These are phyloP conservation scores for Barypeithes pellucidus DNA, from an alignment of 2,888 invertebrate genomes.

Conservation along the genomic window DNA sequence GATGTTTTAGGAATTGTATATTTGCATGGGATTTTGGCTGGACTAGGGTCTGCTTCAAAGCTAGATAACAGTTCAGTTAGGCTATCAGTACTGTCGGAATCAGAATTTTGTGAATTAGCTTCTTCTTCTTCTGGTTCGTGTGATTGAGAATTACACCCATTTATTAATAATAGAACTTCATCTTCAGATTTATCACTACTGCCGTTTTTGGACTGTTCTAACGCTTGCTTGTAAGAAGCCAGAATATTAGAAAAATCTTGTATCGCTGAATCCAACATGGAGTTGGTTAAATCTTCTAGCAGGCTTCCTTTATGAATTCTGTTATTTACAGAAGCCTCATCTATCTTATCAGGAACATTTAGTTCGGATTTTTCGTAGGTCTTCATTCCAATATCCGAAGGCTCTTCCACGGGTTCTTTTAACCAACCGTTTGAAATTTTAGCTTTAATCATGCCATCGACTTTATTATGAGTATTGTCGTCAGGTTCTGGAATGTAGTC, in stretches of 20 bases:
- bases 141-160: neutral
- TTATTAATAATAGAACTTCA: neutral
- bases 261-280: neutral
- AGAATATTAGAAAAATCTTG: conserved; percentile 1
- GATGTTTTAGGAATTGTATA: neutral
- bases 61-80: conserved; percentile 4
- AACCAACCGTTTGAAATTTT: no score
- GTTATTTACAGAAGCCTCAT: neutral
- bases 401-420: no score
- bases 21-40: neutral
- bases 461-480: neutral
- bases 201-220: neutral
- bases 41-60: neutral
- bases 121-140: neutral
- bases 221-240: neutral
- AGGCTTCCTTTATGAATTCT: neutral
- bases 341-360: neutral
- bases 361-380: neutral
- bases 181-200: neutral
- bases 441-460: neutral
- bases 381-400: no score
- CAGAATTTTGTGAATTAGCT: neutral
- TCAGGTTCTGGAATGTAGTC: neutral
- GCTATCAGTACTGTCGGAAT: neutral
- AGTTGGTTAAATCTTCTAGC: neutral